Conservation (phyloP, 2,113 vertebrate species). For the Rhinolophus ferrumequinum region DNA sequence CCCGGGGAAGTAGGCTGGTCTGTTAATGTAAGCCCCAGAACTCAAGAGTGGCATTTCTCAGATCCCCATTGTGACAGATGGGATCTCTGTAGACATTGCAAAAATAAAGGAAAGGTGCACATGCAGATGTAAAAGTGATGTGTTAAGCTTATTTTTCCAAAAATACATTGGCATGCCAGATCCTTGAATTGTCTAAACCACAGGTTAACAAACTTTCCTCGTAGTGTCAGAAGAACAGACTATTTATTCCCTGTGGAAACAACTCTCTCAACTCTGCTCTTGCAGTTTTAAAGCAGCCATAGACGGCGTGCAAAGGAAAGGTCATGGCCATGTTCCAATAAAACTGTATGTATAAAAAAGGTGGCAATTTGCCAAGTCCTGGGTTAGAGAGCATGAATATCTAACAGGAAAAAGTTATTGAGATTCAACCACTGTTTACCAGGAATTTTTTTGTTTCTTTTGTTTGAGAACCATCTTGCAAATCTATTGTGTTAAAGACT, state of each 20-base stretch:
- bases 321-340: not conserved
- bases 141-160: not conserved
- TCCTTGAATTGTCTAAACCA: not conserved
- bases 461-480: not conserved
- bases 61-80: not conserved
- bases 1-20: rapidly evolving
- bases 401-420: not conserved
- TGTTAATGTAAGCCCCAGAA: rapidly evolving
- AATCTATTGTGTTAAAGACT: not conserved
- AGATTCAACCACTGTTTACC: not conserved
- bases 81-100: not conserved
- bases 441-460: not conserved
- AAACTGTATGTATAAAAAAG: not conserved
- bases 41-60: not conserved
- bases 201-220: not conserved
- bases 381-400: not conserved
- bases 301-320: not conserved
- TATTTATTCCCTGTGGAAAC: not conserved
- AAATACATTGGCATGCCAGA: not conserved
- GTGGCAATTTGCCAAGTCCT: not conserved
- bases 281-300: no score
- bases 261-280: not conserved
- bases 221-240: not conserved
- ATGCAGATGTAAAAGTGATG: not conserved
- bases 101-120: not conserved